Evolutionary conservation across 1,140 invertebrate genomes (phyloP).

Genomic region (Andricus grossulariae): DNA sequence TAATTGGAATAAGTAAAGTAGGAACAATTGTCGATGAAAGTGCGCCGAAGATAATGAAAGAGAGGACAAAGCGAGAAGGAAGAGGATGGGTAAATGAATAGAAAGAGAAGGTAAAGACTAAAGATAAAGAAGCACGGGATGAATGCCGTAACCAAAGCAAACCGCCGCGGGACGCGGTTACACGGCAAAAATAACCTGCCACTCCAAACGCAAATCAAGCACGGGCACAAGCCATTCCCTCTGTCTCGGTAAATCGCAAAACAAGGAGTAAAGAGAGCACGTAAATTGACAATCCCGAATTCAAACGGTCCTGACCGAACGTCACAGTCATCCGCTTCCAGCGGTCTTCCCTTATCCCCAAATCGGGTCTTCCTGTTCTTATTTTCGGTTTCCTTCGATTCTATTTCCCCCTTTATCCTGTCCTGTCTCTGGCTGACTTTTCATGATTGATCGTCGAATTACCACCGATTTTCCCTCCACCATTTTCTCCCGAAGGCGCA

Average conservation of each 20-base stretch:
- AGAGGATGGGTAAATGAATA: not conserved
- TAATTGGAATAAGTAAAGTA: slow-evolving; percentile 30
- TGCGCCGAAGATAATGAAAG: slow-evolving; percentile 33
- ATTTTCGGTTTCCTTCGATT: slow-evolving; percentile 13
- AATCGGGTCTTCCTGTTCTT: not conserved
- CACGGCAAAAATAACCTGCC: slow-evolving; percentile 29
- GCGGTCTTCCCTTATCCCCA: slow-evolving; percentile 18
- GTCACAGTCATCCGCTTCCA: slow-evolving; percentile 17
- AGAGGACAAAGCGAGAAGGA: slow-evolving; percentile 24
- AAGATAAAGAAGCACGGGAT: slow-evolving; percentile 15
- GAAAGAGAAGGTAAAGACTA: slow-evolving; percentile 4
- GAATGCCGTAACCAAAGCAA: slow-evolving; percentile 29
- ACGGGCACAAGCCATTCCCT: slow-evolving; percentile 25
- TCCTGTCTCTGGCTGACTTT: not conserved
- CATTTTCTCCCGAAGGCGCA: not conserved
- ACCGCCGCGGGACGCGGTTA: slow-evolving; percentile 11
- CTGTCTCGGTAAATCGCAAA: slow-evolving; percentile 25
- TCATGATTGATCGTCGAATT: slow-evolving; percentile 21
- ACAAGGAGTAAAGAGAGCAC: slow-evolving; percentile 11
- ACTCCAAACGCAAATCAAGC: slow-evolving; percentile 29
- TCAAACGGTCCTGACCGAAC: slow-evolving; percentile 27
- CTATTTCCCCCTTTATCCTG: not conserved
- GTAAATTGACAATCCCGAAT: slow-evolving; percentile 27
- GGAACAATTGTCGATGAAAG: slow-evolving; percentile 33
- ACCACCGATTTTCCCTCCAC: slow-evolving; percentile 2